Evolutionary conservation across 2,888 invertebrate genomes (phyloP).

Genomic region (Empis stercorea): DNA sequence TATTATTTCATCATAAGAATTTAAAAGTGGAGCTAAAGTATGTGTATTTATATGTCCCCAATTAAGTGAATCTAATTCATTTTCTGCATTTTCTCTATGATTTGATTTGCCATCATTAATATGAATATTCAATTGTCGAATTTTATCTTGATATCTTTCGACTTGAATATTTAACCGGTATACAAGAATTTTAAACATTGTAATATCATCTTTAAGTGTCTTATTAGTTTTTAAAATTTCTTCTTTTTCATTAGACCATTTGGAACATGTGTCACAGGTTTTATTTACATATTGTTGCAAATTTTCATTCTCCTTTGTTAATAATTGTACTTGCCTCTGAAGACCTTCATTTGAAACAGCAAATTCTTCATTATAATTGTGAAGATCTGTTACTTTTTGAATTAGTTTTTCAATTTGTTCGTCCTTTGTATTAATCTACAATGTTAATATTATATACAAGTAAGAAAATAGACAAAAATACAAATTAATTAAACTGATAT

Average conservation of each 20-base stretch:
- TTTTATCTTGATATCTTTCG: constrained; percentile 60
- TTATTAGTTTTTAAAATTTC: constrained; percentile 38
- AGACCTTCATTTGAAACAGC: constrained; percentile 48
- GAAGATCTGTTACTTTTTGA: constrained; percentile 45
- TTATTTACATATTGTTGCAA: constrained; percentile 32
- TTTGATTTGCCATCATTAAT: constrained; percentile 16
- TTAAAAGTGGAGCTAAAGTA: constrained; percentile 50
- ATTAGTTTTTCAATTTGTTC: constrained; percentile 46
- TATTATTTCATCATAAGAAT: constrained; percentile 67
- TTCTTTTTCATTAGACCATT: constrained; percentile 17
- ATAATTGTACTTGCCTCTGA: constrained; percentile 38
- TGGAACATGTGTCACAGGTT: constrained; percentile 30
- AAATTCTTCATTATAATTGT: constrained; percentile 48
- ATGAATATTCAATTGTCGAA: constrained; percentile 30
- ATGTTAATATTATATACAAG: neutral
- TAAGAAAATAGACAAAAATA: constrained; percentile 9
- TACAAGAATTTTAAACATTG: constrained; percentile 62
- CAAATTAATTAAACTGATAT: constrained; percentile 4
- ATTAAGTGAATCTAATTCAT: constrained; percentile 6
- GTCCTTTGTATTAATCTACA: constrained; percentile 46
- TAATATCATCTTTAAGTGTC: constrained; percentile 51
- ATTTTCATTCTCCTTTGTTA: constrained; percentile 42
- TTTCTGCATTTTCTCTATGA: constrained; percentile 11
- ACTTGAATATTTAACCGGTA: constrained; percentile 66
- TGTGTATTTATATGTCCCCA: constrained; percentile 22